These are phyloP conservation scores for Paralinhomoeus sp. DNA, from an alignment of 2,888 invertebrate genomes.

Conservation along the genomic window DNA sequence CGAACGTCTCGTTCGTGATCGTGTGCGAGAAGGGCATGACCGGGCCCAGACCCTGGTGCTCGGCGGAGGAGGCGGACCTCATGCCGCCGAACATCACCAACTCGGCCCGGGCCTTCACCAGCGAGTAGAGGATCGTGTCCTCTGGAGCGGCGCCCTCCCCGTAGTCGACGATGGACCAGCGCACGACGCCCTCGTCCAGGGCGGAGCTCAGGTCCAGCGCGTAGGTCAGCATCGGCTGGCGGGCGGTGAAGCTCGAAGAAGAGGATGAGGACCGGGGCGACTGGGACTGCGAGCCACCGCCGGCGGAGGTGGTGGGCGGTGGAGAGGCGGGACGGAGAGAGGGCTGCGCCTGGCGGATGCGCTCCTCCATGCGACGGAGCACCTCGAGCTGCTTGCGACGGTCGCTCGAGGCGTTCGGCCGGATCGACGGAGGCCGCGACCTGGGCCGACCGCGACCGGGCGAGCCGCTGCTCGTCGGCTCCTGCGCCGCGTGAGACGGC, in stretches of 20 bases:
- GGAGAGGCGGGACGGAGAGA: conserved; percentile 3
- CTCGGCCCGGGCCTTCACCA: conserved; percentile 70
- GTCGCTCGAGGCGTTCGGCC: conserved; percentile 31
- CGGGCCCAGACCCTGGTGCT: conserved; percentile 13
- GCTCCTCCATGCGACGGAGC: conserved; percentile 42
- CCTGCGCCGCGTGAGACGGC: background rate
- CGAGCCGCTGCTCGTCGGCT: background rate
- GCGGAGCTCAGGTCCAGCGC: conserved; percentile 41
- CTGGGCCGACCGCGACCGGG: background rate
- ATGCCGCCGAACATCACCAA: conserved; percentile 89
- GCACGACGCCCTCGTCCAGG: conserved; percentile 31
- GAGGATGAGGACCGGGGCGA: background rate
- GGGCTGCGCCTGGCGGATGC: conserved; percentile 13
- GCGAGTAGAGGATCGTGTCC: conserved; percentile 64
- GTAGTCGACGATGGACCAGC: conserved; percentile 23
- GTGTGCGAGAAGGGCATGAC: conserved; percentile 7
- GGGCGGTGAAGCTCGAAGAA: too few relatives aligned
- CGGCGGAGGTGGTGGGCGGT: conserved; percentile 1
- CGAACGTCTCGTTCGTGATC: conserved; percentile 10
- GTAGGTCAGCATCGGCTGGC: conserved; percentile 54
- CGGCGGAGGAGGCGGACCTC: conserved; percentile 25
- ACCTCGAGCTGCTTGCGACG: conserved; percentile 42
- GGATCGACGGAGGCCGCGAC: conserved; percentile 21
- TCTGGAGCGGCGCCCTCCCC: conserved; percentile 41
- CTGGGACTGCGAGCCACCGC: background rate